Percentiles rank a stretch among this genome's conserved stretches.
Conservation (phyloP, 2,113 vertebrate species). For the Pterophyllum scalare region DNA sequence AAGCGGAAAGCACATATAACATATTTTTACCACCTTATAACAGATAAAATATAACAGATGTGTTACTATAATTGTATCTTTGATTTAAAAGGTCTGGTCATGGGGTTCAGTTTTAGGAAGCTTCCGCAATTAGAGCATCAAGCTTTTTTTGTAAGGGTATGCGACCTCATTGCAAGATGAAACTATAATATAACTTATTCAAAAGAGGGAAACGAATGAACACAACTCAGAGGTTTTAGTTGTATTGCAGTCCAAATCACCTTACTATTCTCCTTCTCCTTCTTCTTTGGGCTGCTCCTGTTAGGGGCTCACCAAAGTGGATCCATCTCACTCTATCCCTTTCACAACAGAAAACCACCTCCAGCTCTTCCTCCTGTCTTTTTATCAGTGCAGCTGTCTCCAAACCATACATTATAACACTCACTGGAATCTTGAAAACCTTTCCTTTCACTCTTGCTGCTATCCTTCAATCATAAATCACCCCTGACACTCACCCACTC, state of each 20-base stretch:
- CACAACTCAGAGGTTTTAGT: neutral
- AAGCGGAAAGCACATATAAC: neutral
- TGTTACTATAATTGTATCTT: neutral
- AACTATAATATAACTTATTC: neutral
- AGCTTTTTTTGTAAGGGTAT: neutral
- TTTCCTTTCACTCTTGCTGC: neutral
- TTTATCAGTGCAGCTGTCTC: neutral
- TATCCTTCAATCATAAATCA: neutral
- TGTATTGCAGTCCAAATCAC: neutral
- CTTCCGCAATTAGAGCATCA: neutral
- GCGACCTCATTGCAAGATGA: neutral
- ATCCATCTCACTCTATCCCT: neutral
- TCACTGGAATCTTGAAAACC: neutral
- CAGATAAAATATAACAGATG: neutral
- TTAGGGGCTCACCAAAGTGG: neutral
- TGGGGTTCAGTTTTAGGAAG: neutral
- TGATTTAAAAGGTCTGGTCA: neutral
- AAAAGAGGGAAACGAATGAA: neutral
- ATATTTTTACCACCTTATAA: slow-evolving; percentile 3
- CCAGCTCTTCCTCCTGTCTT: neutral
- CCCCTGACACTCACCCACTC: neutral
- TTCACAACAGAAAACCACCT: neutral
- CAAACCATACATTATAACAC: neutral
- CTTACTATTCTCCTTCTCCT: neutral
- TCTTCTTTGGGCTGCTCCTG: neutral